phyloP scores from a whole-genome alignment of 1,140 invertebrate species.

The Drosophila malerkotliana region DNA sequence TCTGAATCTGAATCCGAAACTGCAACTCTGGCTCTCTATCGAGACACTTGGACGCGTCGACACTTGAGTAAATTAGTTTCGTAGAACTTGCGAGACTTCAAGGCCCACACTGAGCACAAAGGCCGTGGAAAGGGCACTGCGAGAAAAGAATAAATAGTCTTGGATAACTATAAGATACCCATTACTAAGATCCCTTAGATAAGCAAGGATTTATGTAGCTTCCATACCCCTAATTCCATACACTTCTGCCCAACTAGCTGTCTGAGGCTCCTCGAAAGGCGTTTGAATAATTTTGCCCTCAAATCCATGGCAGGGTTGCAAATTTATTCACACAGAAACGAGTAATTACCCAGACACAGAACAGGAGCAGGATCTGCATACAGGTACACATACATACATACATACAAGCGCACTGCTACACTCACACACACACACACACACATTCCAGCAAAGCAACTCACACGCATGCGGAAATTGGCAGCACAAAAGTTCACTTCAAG shows the following conservation, averaged over 20 bases:
- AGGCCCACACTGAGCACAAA: constrained; percentile 31
- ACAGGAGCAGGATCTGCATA: constrained; percentile 30
- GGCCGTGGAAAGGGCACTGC: background rate
- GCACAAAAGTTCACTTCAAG: constrained; percentile 70
- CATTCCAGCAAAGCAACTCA: background rate
- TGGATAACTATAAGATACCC: too few species aligned
- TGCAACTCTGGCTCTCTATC: constrained; percentile 18
- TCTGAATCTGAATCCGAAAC: background rate
- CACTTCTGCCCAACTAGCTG: background rate
- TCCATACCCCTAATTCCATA: too few species aligned
- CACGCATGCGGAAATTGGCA: constrained; percentile 60
- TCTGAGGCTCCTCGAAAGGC: background rate
- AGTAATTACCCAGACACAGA: constrained; percentile 78
- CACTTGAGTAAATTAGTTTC: constrained; percentile 80
- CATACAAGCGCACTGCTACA: background rate
- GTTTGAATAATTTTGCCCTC: constrained; percentile 16
- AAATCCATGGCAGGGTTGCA: constrained; percentile 48
- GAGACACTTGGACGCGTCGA: constrained; percentile 53
- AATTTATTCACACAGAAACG: constrained; percentile 79
- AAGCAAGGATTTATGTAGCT: too few species aligned
- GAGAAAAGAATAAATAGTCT: constrained; percentile 3
- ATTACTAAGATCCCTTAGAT: too few species aligned
- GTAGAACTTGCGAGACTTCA: constrained; percentile 69
- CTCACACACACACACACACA: constrained; percentile 16
- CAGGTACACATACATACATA: constrained; percentile 10